phyloP scores from a whole-genome alignment of 1,140 invertebrate genomes.

The Tetramorium parvispinum region DNA sequence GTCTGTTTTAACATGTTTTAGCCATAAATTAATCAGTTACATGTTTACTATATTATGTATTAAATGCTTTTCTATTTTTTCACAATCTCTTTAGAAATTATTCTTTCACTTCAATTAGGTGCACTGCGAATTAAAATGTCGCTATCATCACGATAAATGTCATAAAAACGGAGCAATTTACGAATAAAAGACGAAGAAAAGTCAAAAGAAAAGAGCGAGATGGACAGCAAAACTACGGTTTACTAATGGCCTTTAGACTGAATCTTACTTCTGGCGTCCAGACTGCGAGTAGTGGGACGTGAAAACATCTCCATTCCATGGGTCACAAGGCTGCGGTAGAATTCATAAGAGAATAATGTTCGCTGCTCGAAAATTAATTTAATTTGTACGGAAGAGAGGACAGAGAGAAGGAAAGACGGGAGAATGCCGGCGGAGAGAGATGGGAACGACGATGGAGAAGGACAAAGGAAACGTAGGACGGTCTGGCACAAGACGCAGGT shows the following conservation, averaged over 20 bases:
- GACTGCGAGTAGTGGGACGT: conserved; percentile 57
- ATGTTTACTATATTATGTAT: not conserved
- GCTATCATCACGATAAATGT: not conserved
- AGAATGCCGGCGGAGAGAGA: conserved; percentile 6
- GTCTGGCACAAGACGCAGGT: conserved; percentile 66
- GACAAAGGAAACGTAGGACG: conserved; percentile 61
- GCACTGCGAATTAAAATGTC: conserved; percentile 37
- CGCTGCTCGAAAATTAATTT: conserved; percentile 78
- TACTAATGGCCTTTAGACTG: conserved; percentile 63
- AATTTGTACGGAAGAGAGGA: conserved; percentile 77
- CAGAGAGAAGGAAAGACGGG: not conserved
- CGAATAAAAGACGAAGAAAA: conserved; percentile 43
- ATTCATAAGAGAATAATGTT: conserved; percentile 79
- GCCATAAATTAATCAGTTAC: not conserved
- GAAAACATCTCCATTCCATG: conserved; percentile 77
- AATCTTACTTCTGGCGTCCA: conserved; percentile 37
- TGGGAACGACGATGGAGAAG: conserved; percentile 17
- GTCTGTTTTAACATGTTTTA: not conserved
- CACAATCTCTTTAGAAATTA: not conserved
- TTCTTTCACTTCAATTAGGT: not conserved
- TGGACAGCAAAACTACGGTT: conserved; percentile 48
- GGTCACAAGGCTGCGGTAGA: conserved; percentile 63
- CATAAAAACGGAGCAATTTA: conserved; percentile 16
- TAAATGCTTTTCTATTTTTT: not conserved
- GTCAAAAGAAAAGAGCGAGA: conserved; percentile 55